Conservation (phyloP, 2,888 invertebrate genomes). For the Volucella inanis region DNA sequence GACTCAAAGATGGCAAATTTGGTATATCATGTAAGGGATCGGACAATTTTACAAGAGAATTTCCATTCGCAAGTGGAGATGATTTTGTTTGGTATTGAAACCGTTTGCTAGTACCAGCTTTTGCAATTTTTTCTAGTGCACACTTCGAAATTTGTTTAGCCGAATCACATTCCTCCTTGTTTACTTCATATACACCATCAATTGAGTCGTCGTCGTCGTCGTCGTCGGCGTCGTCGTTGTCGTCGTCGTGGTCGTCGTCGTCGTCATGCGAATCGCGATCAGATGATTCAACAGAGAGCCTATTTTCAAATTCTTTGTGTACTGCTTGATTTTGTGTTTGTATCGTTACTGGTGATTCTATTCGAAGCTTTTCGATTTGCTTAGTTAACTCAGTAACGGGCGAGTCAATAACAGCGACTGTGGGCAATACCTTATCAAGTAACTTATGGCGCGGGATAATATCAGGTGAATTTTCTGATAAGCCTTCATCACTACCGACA, state of each 20-base stretch:
- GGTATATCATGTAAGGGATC: conserved; percentile 77
- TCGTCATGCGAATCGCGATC: conserved; percentile 69
- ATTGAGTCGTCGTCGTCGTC: conserved; percentile 74
- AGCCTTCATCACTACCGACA: conserved; percentile 51
- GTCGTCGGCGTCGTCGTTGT: conserved; percentile 75
- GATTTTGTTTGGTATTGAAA: conserved; percentile 80
- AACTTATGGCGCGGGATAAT: conserved; percentile 82
- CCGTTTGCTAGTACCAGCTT: conserved; percentile 87
- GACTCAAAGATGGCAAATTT: conserved; percentile 64
- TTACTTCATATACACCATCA: conserved; percentile 78
- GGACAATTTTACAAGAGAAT: background rate
- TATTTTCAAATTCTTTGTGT: conserved; percentile 40
- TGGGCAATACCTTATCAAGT: conserved; percentile 68
- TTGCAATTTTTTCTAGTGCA: conserved; percentile 88
- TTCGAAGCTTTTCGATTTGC: conserved; percentile 78
- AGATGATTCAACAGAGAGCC: conserved; percentile 63
- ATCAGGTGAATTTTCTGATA: conserved; percentile 83
- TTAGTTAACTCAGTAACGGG: conserved; percentile 80
- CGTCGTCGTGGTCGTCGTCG: conserved; percentile 74
- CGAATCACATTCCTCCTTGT: conserved; percentile 81
- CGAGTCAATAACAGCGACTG: conserved; percentile 77
- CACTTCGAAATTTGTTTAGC: conserved; percentile 84
- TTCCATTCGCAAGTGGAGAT: conserved; percentile 38
- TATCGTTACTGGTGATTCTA: conserved; percentile 75
- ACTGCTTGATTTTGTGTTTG: conserved; percentile 61